A percentile compares a stretch with the other conserved stretches of the same genome.
Evolutionary conservation across 2,797 vertebrate genomes (phyloP).

Genomic region (Mormyrus hasselquistii): DNA sequence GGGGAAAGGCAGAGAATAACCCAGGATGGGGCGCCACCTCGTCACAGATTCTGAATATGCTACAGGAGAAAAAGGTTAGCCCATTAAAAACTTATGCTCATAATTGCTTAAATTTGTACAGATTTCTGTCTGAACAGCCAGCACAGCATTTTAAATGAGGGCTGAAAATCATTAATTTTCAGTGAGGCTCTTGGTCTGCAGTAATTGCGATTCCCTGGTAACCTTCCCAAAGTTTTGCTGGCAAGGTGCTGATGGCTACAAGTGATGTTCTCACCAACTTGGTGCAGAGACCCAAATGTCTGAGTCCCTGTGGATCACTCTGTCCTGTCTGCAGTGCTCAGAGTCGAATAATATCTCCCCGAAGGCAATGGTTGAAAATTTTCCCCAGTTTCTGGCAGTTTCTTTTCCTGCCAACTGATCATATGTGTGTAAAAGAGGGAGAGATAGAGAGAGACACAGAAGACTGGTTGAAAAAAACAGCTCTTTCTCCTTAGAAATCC

Average conservation of each 20-base stretch:
- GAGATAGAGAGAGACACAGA: neutral
- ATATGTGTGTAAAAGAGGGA: conserved; percentile 9
- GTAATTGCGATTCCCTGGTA: conserved; percentile 19
- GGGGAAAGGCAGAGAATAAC: neutral
- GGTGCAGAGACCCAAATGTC: neutral
- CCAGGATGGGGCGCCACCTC: neutral
- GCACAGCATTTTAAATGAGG: conserved; percentile 38
- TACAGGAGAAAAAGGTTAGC: conserved; percentile 21
- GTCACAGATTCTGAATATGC: conserved; percentile 21
- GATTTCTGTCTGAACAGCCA: conserved; percentile 22
- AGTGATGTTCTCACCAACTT: neutral
- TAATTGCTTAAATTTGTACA: conserved; percentile 27
- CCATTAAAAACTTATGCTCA: conserved; percentile 22
- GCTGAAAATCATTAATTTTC: conserved; percentile 24
- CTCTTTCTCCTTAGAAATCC: neutral
- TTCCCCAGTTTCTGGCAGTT: neutral
- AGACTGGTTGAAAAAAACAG: neutral
- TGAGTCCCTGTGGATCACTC: neutral
- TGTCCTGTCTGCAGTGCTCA: conserved; percentile 21
- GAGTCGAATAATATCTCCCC: conserved; percentile 26
- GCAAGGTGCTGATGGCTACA: neutral
- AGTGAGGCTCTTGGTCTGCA: neutral
- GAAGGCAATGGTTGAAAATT: conserved; percentile 15
- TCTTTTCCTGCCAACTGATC: conserved; percentile 2
- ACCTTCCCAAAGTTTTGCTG: conserved; percentile 17